These are phyloP conservation scores for Clarias laeviceps DNA, from an alignment of 2,797 vertebrate species.

Conservation along the genomic window DNA sequence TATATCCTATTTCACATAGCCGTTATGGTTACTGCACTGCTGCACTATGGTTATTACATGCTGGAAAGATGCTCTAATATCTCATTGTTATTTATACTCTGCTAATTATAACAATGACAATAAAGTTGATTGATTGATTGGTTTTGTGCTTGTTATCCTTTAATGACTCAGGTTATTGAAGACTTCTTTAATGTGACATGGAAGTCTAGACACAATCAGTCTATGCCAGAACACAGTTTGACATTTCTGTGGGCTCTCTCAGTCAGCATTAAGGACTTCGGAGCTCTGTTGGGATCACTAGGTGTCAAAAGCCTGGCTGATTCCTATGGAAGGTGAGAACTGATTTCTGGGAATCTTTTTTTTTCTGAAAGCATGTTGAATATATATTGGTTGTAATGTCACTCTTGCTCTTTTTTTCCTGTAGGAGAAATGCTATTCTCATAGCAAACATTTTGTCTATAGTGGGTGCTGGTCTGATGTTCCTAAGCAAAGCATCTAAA, in stretches of 20 bases:
- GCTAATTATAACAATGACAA: no score
- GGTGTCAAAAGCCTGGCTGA: constrained; percentile 77
- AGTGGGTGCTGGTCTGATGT: constrained; percentile 73
- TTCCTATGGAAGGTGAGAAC: constrained; percentile 72
- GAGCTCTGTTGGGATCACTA: constrained; percentile 74
- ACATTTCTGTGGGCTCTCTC: constrained; percentile 79
- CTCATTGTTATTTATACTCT: no score
- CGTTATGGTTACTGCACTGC: no score
- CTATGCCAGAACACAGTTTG: constrained; percentile 75
- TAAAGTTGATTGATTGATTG: no score
- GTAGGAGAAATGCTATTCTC: constrained; percentile 77
- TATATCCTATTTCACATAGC: no score
- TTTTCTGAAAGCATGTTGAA: not conserved
- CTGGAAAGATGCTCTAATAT: no score
- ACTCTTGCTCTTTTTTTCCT: not conserved
- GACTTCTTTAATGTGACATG: constrained; percentile 80
- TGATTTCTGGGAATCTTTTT: not conserved
- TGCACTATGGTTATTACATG: no score
- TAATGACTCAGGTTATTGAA: constrained; percentile 71
- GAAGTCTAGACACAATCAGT: constrained; percentile 73
- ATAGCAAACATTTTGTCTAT: constrained; percentile 76
- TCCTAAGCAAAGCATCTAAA: constrained; percentile 67
- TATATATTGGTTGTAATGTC: not conserved
- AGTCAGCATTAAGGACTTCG: constrained; percentile 81
- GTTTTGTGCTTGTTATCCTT: not conserved